A percentile compares a stretch with the other conserved stretches of the same genome.
These are phyloP conservation scores for Tokudaia muenninki DNA, from an alignment of 2,797 vertebrate species.

Conservation along the genomic window DNA sequence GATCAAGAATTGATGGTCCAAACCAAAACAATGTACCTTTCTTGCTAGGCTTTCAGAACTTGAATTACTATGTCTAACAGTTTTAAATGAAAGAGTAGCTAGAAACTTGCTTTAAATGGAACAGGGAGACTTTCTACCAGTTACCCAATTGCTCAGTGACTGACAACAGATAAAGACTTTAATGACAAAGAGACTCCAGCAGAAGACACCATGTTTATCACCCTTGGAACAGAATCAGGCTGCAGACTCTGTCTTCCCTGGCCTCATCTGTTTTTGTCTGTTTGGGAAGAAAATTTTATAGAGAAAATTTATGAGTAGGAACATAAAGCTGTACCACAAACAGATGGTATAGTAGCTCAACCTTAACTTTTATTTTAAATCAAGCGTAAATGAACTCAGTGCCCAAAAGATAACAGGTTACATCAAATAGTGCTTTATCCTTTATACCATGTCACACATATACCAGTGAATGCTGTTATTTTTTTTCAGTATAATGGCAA, in stretches of 20 bases:
- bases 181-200: not conserved
- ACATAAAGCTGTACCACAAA: constrained; percentile 58
- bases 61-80: not conserved
- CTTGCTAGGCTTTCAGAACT: not conserved
- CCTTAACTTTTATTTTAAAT: constrained; percentile 68
- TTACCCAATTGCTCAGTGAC: not conserved
- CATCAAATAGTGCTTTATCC: not conserved
- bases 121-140: not conserved
- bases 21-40: not conserved
- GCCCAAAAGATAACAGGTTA: not conserved
- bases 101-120: not conserved
- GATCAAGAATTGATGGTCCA: not conserved
- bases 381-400: constrained; percentile 42
- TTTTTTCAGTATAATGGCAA: not conserved
- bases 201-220: not conserved
- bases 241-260: not conserved
- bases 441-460: not conserved
- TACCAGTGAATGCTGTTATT: not conserved
- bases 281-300: constrained; percentile 30
- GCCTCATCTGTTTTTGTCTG: constrained; percentile 25
- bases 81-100: constrained; percentile 8
- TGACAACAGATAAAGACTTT: constrained; percentile 19
- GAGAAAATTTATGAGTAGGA: constrained; percentile 50
- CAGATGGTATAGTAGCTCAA: constrained; percentile 32
- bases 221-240: not conserved